These are phyloP conservation scores for rabbit (Oryctolagus cuniculus) DNA, from an alignment of 2,113 vertebrate genomes.

Conservation along the genomic window mOryCun1.1 NC_091432.1:109807001-109807500, in stretches of 20 bases:
- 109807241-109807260: slow-evolving; percentile 23
- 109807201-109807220: neutral
- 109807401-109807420: neutral
- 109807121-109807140: too few species aligned
- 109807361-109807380: neutral
- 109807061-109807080: too few species aligned
- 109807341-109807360: slow-evolving; percentile 24
- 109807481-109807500: slow-evolving; percentile 30
- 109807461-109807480: slow-evolving; percentile 57
- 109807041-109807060: too few species aligned
- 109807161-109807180: neutral
- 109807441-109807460: slow-evolving; percentile 54
- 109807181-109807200: neutral
- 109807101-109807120: too few species aligned
- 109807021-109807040: too few species aligned
- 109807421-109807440: neutral
- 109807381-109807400: neutral
- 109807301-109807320: neutral
- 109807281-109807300: neutral
- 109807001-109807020: too few species aligned
- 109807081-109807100: too few species aligned
- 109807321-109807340: neutral
- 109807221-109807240: slow-evolving; percentile 21
- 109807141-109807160: too few species aligned
- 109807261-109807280: neutral